Percentiles rank a stretch among this genome's conserved stretches.
Conservation (phyloP, 2,113 vertebrate genomes). For the Salminus brasiliensis region DNA sequence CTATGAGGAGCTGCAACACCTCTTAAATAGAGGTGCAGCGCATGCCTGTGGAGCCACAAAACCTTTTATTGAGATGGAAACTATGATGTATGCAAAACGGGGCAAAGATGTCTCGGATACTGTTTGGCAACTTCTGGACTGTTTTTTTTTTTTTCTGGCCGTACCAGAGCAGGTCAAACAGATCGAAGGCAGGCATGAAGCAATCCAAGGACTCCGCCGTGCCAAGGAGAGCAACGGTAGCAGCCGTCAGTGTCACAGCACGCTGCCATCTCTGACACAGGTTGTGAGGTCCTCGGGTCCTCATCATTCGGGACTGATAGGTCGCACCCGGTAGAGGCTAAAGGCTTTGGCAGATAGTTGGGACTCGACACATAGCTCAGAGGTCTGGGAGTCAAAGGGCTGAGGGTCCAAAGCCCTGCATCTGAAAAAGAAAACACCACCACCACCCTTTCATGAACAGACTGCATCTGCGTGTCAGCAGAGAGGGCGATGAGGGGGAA, state of each 20-base stretch:
- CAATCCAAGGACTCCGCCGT: too few species aligned
- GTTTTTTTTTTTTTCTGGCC: too few species aligned
- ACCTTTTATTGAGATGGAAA: neutral
- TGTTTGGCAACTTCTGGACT: neutral
- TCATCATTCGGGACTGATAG: neutral
- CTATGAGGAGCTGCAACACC: neutral
- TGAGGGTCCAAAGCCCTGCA: slow-evolving; percentile 5
- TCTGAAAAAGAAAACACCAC: too few species aligned
- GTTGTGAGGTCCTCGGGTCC: too few species aligned
- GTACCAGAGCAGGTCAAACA: neutral
- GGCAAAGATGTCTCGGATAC: neutral
- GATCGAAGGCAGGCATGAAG: neutral
- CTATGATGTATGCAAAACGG: neutral
- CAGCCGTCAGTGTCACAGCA: neutral
- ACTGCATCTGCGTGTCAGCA: slow-evolving; percentile 20
- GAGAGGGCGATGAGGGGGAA: slow-evolving; percentile 2
- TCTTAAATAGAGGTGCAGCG: neutral
- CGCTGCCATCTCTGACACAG: neutral
- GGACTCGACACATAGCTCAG: neutral
- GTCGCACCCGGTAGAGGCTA: neutral
- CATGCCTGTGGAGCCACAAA: neutral
- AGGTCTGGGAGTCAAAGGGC: slow-evolving; percentile 6
- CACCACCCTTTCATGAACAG: slow-evolving; percentile 3
- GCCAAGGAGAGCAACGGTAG: neutral
- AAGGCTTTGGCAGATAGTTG: neutral